These are phyloP conservation scores for Amniataba percoides DNA, from an alignment of 2,797 vertebrate species.

Conservation along the genomic window DNA sequence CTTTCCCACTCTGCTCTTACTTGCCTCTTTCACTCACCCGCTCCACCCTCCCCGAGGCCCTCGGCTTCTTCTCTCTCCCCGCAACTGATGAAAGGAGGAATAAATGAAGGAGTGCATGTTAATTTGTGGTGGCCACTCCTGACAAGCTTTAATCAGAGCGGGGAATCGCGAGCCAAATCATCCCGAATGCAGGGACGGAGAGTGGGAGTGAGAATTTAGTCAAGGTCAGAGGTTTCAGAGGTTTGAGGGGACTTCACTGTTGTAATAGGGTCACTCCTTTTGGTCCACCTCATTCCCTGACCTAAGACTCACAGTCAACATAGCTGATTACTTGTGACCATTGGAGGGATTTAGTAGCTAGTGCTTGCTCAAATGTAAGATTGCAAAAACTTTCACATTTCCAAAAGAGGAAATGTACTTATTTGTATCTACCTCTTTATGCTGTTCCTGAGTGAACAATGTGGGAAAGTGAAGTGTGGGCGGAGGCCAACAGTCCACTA, in stretches of 20 bases:
- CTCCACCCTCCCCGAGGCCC: conserved; percentile 49
- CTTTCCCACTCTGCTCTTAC: conserved; percentile 29
- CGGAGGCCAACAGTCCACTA: neutral
- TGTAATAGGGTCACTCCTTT: neutral
- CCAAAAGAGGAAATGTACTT: too few relatives aligned
- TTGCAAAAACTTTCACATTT: neutral
- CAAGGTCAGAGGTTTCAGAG: conserved; percentile 51
- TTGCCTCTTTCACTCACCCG: conserved; percentile 47
- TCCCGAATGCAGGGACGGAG: conserved; percentile 37
- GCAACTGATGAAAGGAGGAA: conserved; percentile 75
- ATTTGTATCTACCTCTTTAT: neutral
- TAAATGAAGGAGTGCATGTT: conserved; percentile 76
- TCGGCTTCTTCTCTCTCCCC: conserved; percentile 37
- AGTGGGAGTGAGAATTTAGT: conserved; percentile 22
- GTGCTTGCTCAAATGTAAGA: neutral
- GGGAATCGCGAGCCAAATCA: conserved; percentile 50
- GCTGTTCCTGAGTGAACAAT: neutral
- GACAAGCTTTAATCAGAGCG: conserved; percentile 76
- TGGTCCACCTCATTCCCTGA: conserved; percentile 1
- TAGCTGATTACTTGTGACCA: neutral
- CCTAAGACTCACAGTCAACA: neutral
- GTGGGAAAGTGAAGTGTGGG: neutral
- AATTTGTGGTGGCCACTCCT: conserved; percentile 72
- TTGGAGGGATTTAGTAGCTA: too few relatives aligned
- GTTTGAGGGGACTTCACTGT: conserved; percentile 1